Evolutionary conservation across 2,797 vertebrate genomes (phyloP), one percentile per base, ranked within the genome.

Genomic region (Lindbergichthys nudifrons): DNA sequence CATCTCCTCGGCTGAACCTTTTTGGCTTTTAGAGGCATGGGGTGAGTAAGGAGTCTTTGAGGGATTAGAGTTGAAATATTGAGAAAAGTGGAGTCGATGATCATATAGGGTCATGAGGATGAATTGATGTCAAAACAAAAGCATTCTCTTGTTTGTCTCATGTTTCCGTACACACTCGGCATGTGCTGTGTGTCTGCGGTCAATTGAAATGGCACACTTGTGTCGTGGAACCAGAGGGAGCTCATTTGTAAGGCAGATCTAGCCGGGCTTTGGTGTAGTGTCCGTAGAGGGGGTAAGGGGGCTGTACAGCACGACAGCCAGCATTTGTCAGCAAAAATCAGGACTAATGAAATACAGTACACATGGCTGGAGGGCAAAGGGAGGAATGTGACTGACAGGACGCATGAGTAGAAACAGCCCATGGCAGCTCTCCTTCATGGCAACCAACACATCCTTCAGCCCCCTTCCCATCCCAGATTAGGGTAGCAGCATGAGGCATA

Each of bases 231-330:
- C 86, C 84, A 84, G 84, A 70, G 84, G 80, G 79, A 76, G 71
- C 90, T 94, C 88, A 93, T 94, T 94, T 94, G 91, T 92, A 92
- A 93, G 89, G 92, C 92, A 94, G 92, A 93, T 93, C 73, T 83
- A 58, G 63, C 43, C 21, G 26, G 42, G 75, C 86, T 90, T 82
- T 86, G 80, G 82, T 84, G 80, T 72, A 43, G 48, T 72, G 85
- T 89, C 88, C 90, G 72, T 70, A 57, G 88, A 85, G 88, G 75
- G 86, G 72, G 64, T 70, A 73, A 78, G 75, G 80, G 83, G 83
- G 75, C 71, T 59, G 85, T 88, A 77, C 84, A 85, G 86, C 79
- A 89, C 6, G 86, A 83, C 87, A 86, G 87, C 79, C 75, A 89
- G 85, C 83, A 84, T 92, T 93, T 94, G 94, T 95, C 93, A 92